phyloP scores from a whole-genome alignment of 2,113 vertebrate species.

The Nesospiza acunhae region DNA sequence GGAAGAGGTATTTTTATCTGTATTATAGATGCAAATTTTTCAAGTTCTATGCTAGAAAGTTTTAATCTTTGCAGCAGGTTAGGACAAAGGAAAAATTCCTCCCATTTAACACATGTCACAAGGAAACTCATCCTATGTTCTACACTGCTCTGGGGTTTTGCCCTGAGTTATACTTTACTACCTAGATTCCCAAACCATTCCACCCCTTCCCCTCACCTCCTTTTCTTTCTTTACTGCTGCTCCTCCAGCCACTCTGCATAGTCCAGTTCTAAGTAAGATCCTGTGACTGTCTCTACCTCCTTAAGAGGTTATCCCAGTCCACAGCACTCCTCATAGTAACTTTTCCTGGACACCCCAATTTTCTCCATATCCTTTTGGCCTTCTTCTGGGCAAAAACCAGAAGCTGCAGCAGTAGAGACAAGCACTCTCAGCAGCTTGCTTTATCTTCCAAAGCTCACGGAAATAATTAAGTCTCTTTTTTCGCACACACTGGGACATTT shows the following conservation, averaged over 20 bases:
- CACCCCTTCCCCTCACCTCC: not conserved
- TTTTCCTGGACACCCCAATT: not conserved
- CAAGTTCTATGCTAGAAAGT: not conserved
- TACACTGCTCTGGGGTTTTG: rapidly evolving
- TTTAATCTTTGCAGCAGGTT: not conserved
- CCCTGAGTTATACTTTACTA: not conserved
- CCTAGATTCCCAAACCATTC: not conserved
- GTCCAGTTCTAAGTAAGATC: not conserved
- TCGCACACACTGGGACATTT: not conserved
- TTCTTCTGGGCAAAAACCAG: not conserved
- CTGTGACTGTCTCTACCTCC: not conserved
- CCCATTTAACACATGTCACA: not conserved
- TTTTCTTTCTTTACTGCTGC: not conserved
- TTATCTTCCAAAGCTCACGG: not conserved
- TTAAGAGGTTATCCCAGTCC: not conserved
- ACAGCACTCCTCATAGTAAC: not conserved
- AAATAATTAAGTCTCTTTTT: not conserved
- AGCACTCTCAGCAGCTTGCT: not conserved
- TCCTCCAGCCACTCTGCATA: not conserved
- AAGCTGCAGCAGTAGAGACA: not conserved
- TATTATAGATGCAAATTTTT: not conserved
- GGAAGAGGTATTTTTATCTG: constrained; percentile 13
- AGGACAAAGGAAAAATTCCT: constrained; percentile 2
- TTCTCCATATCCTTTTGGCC: not conserved
- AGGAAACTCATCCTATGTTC: not conserved